These are phyloP conservation scores for Rhamphomyia laevipes DNA, from an alignment of 2,888 invertebrate genomes.

Conservation along the genomic window DNA sequence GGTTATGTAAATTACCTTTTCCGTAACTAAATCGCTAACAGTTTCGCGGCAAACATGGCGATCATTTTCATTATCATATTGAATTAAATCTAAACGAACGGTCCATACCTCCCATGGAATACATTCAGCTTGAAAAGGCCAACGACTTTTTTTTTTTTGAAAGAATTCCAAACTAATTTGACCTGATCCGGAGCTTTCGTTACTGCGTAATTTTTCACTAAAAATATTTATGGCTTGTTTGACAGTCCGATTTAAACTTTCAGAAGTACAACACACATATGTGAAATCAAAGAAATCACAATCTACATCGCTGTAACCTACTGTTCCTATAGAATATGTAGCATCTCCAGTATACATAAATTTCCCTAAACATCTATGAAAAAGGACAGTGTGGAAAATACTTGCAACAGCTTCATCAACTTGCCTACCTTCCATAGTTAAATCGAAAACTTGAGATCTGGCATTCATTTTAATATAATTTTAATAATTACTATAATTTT, in stretches of 20 bases:
- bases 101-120: slow-evolving; percentile 99
- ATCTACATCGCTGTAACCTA: slow-evolving; percentile 92
- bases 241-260: slow-evolving; percentile 56
- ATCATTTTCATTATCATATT: slow-evolving; percentile 76
- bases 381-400: slow-evolving; percentile 84
- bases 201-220: slow-evolving; percentile 63
- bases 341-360: slow-evolving; percentile 90
- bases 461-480: slow-evolving; percentile 52
- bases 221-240: slow-evolving; percentile 67
- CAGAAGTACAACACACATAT: slow-evolving; percentile 88
- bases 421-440: slow-evolving; percentile 80
- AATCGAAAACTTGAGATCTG: slow-evolving; percentile 65
- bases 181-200: slow-evolving; percentile 60
- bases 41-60: slow-evolving; percentile 77
- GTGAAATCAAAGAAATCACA: slow-evolving; percentile 98
- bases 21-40: slow-evolving; percentile 76
- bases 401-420: slow-evolving; percentile 85
- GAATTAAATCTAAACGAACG: slow-evolving; percentile 76
- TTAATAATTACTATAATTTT: neutral
- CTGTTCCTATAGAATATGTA: slow-evolving; percentile 89
- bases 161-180: slow-evolving; percentile 93
- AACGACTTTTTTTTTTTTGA: slow-evolving; percentile 78
- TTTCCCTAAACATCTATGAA: slow-evolving; percentile 83
- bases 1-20: slow-evolving; percentile 88
- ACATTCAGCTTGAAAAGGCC: slow-evolving; percentile 83